Evolutionary conservation across 92 coral and sea anemone genomes (phyloP), one percentile per base, ranked within the genome.

Genomic region (Heliopora coerulea): DNA sequence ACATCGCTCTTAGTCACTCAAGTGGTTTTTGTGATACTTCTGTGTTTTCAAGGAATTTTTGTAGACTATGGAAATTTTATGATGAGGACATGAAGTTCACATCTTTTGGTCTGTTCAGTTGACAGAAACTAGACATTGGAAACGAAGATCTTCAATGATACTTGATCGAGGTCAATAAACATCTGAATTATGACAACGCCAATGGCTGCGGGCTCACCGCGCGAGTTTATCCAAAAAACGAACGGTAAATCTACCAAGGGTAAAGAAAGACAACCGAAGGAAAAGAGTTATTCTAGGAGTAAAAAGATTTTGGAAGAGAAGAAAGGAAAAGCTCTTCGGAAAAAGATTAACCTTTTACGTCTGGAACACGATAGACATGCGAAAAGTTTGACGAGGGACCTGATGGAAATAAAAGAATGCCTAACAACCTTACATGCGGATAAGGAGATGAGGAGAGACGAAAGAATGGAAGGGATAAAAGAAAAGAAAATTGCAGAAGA

Each of bases 361-460:
- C 40, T 28, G 33, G 74, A 67, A 30, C 37, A 67, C 35, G 74
- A 67, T 9, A 44, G 27, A 67, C 74, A 67, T 21, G 57, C 57
- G 59, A 67, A 67, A 32, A 67, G 74, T 20, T 44, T 67, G 48
- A 67, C 74, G 0, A 42, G 28, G 21, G 74, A 67, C 17, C 54
- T 67, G 12, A 44, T 42, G 35, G 74, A 67, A 49, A 67, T 67
- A 18, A 27, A 52, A 8, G 59, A 44, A 14, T 46, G 54, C 8
- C 59, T 67, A 1, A 56, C 14, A 23, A 15, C 2, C 6, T 3
- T 56, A 3, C 3, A 56, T 11, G 61, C 61, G 3, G 1, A 23
- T 31, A 11, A 37, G n/a, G 15, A 10, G 30, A 23, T 3, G 61
- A 56, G 23, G 30, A 56, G 23, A 23, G 61, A 3, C 14, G 28